phyloP scores from a whole-genome alignment of 2,113 vertebrate species.

The Edolisoma coerulescens region DNA sequence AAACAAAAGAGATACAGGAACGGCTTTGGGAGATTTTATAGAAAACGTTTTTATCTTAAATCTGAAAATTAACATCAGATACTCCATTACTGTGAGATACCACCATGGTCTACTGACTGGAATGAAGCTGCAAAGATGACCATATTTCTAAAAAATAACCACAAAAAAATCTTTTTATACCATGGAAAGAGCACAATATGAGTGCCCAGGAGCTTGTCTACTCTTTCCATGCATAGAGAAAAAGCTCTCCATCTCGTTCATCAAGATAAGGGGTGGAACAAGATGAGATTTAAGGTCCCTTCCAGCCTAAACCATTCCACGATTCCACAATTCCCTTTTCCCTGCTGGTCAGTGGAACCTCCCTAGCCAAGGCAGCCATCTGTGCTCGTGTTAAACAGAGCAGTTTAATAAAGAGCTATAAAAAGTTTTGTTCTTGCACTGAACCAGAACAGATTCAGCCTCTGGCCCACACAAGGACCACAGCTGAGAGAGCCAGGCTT shows the following conservation, averaged over 20 bases:
- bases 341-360: not conserved
- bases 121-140: not conserved
- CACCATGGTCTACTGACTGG: not conserved
- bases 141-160: not conserved
- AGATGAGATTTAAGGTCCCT: not conserved
- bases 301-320: not conserved
- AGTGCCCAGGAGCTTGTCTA: not conserved
- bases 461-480: not conserved
- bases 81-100: not conserved
- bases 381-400: not conserved
- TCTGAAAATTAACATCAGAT: not conserved
- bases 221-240: not conserved
- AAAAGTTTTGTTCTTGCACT: not conserved
- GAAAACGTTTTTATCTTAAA: not conserved
- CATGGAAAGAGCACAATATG: accelerated
- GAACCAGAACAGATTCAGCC: not conserved
- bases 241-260: not conserved
- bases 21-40: not conserved
- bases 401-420: not conserved
- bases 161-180: not conserved
- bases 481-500: not conserved
- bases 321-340: not conserved
- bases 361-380: not conserved
- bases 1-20: not conserved
- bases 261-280: not conserved